Evolutionary conservation across 2,113 vertebrate genomes (phyloP), one percentile per base, ranked within the genome.

Genomic region (Boulengeromyrus knoepffleri): DNA sequence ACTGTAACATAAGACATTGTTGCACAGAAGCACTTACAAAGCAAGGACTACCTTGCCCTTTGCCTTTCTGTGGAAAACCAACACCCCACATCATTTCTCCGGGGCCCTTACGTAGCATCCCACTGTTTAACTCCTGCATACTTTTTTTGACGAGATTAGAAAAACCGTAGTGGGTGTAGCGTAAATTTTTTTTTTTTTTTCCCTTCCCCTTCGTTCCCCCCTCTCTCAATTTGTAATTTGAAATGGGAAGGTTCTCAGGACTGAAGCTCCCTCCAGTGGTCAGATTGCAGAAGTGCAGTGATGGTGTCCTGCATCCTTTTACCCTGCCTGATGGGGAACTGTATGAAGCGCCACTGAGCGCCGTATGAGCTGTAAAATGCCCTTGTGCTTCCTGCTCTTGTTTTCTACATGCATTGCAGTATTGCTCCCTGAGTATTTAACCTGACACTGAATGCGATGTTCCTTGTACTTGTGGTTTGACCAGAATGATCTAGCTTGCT

Each of bases 21-120:
- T 86, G 89, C 89, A 86, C 89, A 58, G 83, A 62, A 52, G 80
- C 80, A 66, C 89, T 89, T 85, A 21, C 31, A n/a, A 77, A 85
- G 52, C 89, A 83, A 89, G 80, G 53, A n/a, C 21, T 24, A 10
- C 83, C 80, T 89, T 89, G 80, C 52, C 80, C 77, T 46, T 80
- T 12, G 74, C 89, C 89, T 89, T 85, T 80, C 24, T 74, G 46
- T 87, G 47, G 46, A 47, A 87, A 87, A 24, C 46, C 8, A 50
- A 19, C 85, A n/a, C 31, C n/a, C n/a, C 47, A 52, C 85, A 86
- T n/a, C 46, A 86, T 52, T 27, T 52, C 85, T 87, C 85, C 53
- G 85, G 85, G 85, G 85, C 46, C 85, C 24, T 87, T 46, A 19
- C 2, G 49, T 87, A 87, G 85, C 24, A 9, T 87, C 47, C 47